Base-by-base conservation (phyloP, 1,140 invertebrate species). In the Myzus persicae region DNA sequence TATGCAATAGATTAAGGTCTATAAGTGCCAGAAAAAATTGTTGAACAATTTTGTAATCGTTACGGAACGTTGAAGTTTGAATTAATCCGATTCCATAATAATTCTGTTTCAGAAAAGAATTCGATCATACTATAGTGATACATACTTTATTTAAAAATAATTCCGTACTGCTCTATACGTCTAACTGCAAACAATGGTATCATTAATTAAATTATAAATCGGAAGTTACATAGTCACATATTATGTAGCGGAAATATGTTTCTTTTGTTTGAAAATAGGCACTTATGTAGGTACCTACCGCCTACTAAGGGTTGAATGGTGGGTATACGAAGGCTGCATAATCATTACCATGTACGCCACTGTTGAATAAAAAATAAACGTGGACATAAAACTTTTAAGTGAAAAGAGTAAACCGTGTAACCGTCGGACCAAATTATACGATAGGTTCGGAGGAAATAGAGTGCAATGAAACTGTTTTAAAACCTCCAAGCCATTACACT, bases 381-480 rank as follows among this genome's bases (percentile, higher is more conserved):
- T 26, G 38, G 9, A 84, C 82, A 84, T 42, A 40, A 84, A 84
- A 84, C 38, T 40, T 84, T 40, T 40, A 84, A 84, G 82, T 26
- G 38, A 84, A 82, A 76, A 76, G 59, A 36, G 81, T 26, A 84
- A 84, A 26, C 9, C 38, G 38, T 26, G 82, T 84, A 40, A 84
- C 82, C 82, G 40, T 42, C 22, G 38, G 22, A 42, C 38, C 40
- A 84, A 84, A 84, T 84, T 84, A 84, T 84, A 84, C 82, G 38
- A 84, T 84, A 40, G 36, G 24, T 40, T 84, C 24, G 38, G 24
- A 84, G 38, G 38, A n/a, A 84, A 84, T 84, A 84, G 40, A 84
- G 82, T 84, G 82, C 38, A 84, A 84, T 84, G 82, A 84, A 84
- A 84, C 38, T 40, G 24, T 84, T 84, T 84, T 84, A 84, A 82